Evolutionary conservation across 2,113 vertebrate species (phyloP), one percentile per base, ranked within the genome.

Genomic region (Ciconia maguari): DNA sequence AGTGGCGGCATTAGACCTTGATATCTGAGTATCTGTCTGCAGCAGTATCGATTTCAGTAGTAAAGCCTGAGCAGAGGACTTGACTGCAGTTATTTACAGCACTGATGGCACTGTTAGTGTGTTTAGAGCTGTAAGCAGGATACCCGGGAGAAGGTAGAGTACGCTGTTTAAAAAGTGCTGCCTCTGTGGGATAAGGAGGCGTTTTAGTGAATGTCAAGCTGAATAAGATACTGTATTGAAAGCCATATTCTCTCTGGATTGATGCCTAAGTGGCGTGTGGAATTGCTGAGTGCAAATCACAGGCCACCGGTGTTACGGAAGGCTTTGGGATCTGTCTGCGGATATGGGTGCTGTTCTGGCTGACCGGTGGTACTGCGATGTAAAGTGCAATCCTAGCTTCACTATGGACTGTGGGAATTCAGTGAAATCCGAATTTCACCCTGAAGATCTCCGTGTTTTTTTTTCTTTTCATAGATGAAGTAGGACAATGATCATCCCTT

Each of bases 401-500:
- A 4, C 32, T 42, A 38, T 27, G 26, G 25, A 51, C 51, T 62
- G 8, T 55, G 44, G 58, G 64, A 83, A 38, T 89, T 85, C 25
- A 44, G 27, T 41, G 71, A 72, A 49, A 46, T 71, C 60, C 0
- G 0, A 34, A 86, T 87, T 92, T 88, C 34, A 70, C 58, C 29
- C 71, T 70, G 49, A 91, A 85, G 89, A 42, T 72, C 26, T 60
- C 60, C 0, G 0, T 49, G 34, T 27, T 93, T 89, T 89, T 89
- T 89, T 93, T 90, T 62, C 32, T 80, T 97, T 91, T 41, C 21
- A 7, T 32, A 83, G 42, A 57, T 86, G 66, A 91, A 88, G 48
- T 27, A 80, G 78, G 86, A 72, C 87, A 82, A 89, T 48, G 62
- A 78, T 91, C 87, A 95, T 96, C 84, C 51, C 90, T 90, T 90